Evolutionary conservation across 2,113 vertebrate species (phyloP).

Genomic region (Perccottus glenii): DNA sequence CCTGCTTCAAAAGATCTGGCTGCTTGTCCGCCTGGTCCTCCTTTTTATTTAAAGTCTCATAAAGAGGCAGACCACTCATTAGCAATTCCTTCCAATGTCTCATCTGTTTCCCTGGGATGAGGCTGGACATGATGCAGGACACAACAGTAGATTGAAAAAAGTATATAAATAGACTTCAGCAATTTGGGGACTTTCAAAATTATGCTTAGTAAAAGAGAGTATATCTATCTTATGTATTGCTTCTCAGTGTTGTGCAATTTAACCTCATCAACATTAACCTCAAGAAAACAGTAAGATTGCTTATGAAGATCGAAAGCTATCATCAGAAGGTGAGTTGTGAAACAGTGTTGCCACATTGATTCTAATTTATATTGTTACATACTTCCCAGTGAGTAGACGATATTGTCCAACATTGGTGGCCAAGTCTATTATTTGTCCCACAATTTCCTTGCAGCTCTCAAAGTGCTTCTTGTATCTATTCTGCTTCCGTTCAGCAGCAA

Average conservation of each 20-base stretch:
- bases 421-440: slow-evolving; percentile 88
- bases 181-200: no score
- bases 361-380: slow-evolving; percentile 54
- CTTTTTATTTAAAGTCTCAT: slow-evolving; percentile 60
- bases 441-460: slow-evolving; percentile 79
- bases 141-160: background rate
- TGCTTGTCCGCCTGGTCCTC: background rate
- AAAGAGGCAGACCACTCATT: slow-evolving; percentile 84
- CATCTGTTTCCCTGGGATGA: slow-evolving; percentile 86
- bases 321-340: background rate
- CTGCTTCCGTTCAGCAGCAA: slow-evolving; percentile 80
- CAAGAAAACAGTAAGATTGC: no score
- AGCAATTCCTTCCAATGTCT: slow-evolving; percentile 90
- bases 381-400: slow-evolving; percentile 85
- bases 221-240: no score
- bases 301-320: background rate
- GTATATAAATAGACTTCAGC: no score
- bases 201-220: no score
- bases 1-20: slow-evolving; percentile 77
- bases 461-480: slow-evolving; percentile 83
- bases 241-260: no score
- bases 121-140: slow-evolving; percentile 67
- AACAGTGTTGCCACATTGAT: background rate
- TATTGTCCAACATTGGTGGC: slow-evolving; percentile 88
- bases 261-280: background rate